These are phyloP conservation scores for Pandemis cinnamomeana DNA, from an alignment of 2,888 invertebrate genomes.

Conservation along the genomic window DNA sequence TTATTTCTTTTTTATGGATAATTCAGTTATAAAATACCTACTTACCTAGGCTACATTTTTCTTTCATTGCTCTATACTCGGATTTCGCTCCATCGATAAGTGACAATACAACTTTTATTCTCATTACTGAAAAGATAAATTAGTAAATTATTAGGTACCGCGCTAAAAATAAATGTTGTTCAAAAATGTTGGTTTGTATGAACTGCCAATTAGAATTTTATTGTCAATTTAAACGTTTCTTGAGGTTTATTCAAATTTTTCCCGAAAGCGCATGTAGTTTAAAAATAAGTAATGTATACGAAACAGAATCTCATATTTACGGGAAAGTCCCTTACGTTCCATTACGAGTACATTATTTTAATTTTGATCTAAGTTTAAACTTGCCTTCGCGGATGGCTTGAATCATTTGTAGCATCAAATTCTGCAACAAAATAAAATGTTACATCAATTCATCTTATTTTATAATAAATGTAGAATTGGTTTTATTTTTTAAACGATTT, in stretches of 20 bases:
- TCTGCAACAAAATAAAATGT: background rate
- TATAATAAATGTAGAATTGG: background rate
- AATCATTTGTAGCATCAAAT: background rate
- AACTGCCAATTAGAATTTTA: no score
- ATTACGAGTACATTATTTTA: no score
- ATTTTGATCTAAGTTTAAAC: background rate
- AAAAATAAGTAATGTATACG: no score
- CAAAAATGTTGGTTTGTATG: no score
- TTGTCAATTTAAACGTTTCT: no score
- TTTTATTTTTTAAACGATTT: background rate
- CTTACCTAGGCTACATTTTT: background rate
- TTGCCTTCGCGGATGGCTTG: background rate
- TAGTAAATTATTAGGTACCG: background rate
- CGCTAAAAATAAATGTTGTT: no score
- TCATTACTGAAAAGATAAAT: background rate
- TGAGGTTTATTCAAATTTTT: no score
- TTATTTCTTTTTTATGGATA: background rate
- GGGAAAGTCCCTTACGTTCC: no score
- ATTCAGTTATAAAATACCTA: background rate
- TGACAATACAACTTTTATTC: background rate
- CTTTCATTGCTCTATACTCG: background rate
- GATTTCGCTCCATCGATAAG: background rate
- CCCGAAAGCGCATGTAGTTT: no score
- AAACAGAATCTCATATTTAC: no score
- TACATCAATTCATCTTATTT: no score